Percentiles rank a stretch among this genome's conserved stretches.
Conservation (phyloP, 1,140 invertebrate genomes). For the Cephus cinctus region DNA sequence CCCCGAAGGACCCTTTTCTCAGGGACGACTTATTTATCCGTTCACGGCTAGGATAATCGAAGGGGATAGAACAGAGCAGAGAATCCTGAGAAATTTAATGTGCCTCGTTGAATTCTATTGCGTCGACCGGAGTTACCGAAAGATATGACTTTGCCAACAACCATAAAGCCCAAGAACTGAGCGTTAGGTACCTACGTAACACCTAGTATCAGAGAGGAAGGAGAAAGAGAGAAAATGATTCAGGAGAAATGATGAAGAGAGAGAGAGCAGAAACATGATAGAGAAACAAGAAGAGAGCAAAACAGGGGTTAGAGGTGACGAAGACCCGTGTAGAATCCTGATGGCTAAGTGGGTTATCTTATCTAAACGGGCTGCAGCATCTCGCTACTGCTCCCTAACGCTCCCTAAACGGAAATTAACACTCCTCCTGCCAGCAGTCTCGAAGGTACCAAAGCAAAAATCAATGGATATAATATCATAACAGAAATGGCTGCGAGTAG, state of each 20-base stretch:
- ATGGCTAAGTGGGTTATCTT: conserved; percentile 52
- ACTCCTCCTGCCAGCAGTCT: conserved; percentile 18
- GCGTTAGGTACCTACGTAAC: too few relatives aligned
- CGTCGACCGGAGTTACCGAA: neutral
- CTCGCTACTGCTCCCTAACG: conserved; percentile 31
- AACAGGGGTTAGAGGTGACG: neutral
- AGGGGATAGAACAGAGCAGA: neutral
- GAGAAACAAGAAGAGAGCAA: neutral
- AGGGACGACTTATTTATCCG: conserved; percentile 21
- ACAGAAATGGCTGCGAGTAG: too few relatives aligned
- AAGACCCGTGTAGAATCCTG: conserved; percentile 16
- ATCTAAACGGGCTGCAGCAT: conserved; percentile 44
- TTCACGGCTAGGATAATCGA: conserved; percentile 14
- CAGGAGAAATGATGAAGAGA: neutral
- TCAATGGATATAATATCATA: conserved; percentile 40
- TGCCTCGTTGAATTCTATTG: conserved; percentile 22
- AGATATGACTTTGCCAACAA: conserved; percentile 5
- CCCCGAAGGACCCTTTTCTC: conserved; percentile 14
- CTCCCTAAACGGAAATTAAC: conserved; percentile 49
- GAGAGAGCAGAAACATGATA: neutral
- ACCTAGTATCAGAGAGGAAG: too few relatives aligned
- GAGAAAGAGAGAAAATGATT: neutral
- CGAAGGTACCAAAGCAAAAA: conserved; percentile 25
- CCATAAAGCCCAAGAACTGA: neutral
- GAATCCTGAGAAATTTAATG: neutral